phyloP scores from a whole-genome alignment of 2,888 invertebrate species.

The Stegophylla sp. region DNA sequence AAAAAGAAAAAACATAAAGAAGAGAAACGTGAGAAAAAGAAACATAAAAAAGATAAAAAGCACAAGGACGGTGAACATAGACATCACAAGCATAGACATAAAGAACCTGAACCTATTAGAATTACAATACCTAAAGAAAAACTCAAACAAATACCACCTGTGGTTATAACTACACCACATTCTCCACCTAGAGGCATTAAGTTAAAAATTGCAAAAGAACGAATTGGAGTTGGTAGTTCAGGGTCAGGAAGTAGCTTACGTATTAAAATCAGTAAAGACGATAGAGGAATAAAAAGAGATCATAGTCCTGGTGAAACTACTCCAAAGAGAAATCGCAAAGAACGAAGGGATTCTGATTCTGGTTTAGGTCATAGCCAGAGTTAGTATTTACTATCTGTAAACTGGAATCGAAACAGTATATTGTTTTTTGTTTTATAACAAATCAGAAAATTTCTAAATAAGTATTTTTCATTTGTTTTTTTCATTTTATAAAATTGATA shows the following conservation, averaged over 20 bases:
- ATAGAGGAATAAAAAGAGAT: slow-evolving; percentile 49
- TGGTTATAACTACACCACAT: slow-evolving; percentile 60
- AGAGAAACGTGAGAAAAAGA: slow-evolving; percentile 63
- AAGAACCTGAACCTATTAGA: slow-evolving; percentile 66
- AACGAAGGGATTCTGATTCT: slow-evolving; percentile 53
- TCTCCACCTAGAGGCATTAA: slow-evolving; percentile 60
- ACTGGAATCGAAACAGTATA: slow-evolving; percentile 52
- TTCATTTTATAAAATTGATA: slow-evolving; percentile 35
- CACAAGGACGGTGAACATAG: slow-evolving; percentile 68
- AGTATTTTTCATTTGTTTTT: slow-evolving; percentile 50
- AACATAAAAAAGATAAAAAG: slow-evolving; percentile 70
- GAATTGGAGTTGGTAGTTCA: slow-evolving; percentile 44
- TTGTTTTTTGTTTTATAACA: slow-evolving; percentile 29
- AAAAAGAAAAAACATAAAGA: slow-evolving; percentile 60
- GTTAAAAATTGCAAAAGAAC: slow-evolving; percentile 60
- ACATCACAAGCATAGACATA: slow-evolving; percentile 66
- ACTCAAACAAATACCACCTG: slow-evolving; percentile 59
- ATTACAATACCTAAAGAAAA: slow-evolving; percentile 72
- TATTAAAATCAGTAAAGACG: slow-evolving; percentile 81
- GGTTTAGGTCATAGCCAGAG: slow-evolving; percentile 50
- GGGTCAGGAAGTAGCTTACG: slow-evolving; percentile 61
- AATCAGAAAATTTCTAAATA: slow-evolving; percentile 25
- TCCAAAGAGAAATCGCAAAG: slow-evolving; percentile 46
- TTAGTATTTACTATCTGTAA: slow-evolving; percentile 55
- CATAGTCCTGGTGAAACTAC: slow-evolving; percentile 50